Conservation (phyloP, 53 echinoderm and acorn worm species). For the Paracentrotus lividus region DNA sequence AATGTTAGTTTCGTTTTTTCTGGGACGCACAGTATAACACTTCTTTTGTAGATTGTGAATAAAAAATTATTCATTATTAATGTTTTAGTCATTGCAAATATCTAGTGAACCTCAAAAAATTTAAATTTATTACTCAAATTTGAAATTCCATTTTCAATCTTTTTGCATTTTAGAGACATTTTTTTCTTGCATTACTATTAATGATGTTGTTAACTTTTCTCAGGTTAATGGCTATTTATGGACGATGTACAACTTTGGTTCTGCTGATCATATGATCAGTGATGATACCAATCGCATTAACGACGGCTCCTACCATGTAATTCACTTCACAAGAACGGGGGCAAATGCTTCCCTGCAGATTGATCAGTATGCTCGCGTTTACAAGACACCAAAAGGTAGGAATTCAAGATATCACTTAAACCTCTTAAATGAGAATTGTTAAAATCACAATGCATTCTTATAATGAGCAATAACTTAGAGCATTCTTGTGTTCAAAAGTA, state of each 20-base stretch:
- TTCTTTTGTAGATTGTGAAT: no score
- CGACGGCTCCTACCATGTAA: conserved; percentile 88
- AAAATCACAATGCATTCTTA: not conserved
- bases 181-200: not conserved
- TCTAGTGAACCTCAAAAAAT: not conserved
- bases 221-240: conserved; percentile 83
- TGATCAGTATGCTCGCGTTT: conserved; percentile 76
- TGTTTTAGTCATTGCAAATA: not conserved
- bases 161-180: not conserved
- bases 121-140: no score
- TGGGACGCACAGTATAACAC: no score
- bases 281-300: conserved; percentile 78
- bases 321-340: conserved; percentile 85
- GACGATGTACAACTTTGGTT: conserved; percentile 92
- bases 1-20: no score
- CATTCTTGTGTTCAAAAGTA: no score
- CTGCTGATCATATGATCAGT: conserved; percentile 80
- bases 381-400: conserved; percentile 74
- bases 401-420: not conserved
- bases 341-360: conserved; percentile 94
- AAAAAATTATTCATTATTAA: no score
- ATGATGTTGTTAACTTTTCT: not conserved
- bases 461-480: not conserved
- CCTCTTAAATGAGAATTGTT: no score
- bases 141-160: no score